Base-by-base conservation (phyloP, 2,113 vertebrate species). In the Lipophrys pholis region DNA sequence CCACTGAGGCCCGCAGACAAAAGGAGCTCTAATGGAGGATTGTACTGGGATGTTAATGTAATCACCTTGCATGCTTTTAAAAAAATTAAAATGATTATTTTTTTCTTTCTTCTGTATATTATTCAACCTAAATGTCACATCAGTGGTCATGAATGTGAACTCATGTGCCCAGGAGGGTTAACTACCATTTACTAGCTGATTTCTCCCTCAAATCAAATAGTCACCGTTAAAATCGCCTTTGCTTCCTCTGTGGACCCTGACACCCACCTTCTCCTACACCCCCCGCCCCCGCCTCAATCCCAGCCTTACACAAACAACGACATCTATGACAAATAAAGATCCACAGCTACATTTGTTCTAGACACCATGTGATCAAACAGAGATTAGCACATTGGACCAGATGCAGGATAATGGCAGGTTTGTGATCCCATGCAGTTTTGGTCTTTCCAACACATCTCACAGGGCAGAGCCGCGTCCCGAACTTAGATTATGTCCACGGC, bases 1-100 rank as follows among this genome's bases (percentile, higher is more conserved):
- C 43, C 17, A 8, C 14, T 21, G 71, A 64, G 56, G 67, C 42
- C 56, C 7, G 35, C 62, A 68, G 46, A 87, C 79, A 84, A 89
- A 84, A 50, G 68, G 49, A 76, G 76, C 8, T 60, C 42, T 81
- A 78, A 83, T 73, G 77, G 62, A 5, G 30, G 70, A 65, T 72
- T 55, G 59, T 54, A 40, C 55, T 11, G 30, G 58, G 62, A 87
- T 9, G 75, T 69, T 77, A 84, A 84, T 68, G 70, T 36, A 59
- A 82, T 87, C 78, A 83, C 66, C 61, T 51, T 35, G 38, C 50
- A 6, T 52, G 69, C 78, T 82, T 71, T 87, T 76, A 51, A 76
- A 73, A 40, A 56, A 63, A 83, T 71, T 39, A 70, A 67, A 50
- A 12, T 36, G 21, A 30, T 30, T 30, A 2, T 30, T 30, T 30